phyloP scores from a whole-genome alignment of 2,797 vertebrate genomes.

The Lagocephalus sceleratus region DNA sequence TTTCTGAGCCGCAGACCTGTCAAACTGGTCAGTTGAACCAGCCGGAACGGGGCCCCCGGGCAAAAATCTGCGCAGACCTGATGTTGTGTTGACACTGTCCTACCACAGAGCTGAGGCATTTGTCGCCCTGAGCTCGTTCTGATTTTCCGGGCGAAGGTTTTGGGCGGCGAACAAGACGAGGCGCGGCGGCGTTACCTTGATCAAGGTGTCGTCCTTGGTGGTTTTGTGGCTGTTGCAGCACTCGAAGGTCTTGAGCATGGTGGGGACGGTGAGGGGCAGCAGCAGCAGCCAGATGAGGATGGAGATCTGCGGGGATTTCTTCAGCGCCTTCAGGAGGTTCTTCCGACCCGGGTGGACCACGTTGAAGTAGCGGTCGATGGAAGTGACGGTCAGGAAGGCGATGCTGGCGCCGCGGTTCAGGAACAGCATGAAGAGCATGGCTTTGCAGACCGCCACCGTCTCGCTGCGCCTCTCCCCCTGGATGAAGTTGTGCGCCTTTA shows the following conservation, averaged over 20 bases:
- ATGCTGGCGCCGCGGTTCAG: slow-evolving; percentile 71
- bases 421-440: slow-evolving; percentile 65
- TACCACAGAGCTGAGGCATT: neutral
- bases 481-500: slow-evolving; percentile 64
- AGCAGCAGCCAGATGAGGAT: slow-evolving; percentile 70
- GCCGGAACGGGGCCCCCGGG: too few relatives aligned
- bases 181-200: slow-evolving; percentile 38
- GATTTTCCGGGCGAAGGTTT: neutral
- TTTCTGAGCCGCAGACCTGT: neutral
- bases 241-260: slow-evolving; percentile 58
- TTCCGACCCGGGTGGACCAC: slow-evolving; percentile 66
- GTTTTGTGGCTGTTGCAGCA: slow-evolving; percentile 44
- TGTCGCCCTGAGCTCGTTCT: too few relatives aligned
- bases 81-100: neutral
- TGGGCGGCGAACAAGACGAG: neutral
- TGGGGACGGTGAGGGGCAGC: slow-evolving; percentile 57
- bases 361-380: slow-evolving; percentile 69
- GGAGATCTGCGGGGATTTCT: slow-evolving; percentile 58
- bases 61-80: neutral
- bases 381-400: slow-evolving; percentile 70
- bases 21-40: too few relatives aligned
- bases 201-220: fast-evolving
- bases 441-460: slow-evolving; percentile 15
- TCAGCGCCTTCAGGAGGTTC: slow-evolving; percentile 53
- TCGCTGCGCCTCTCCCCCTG: slow-evolving; percentile 20